Base-by-base conservation (phyloP, 1,140 invertebrate genomes). In the Zaprionus davidi region DNA sequence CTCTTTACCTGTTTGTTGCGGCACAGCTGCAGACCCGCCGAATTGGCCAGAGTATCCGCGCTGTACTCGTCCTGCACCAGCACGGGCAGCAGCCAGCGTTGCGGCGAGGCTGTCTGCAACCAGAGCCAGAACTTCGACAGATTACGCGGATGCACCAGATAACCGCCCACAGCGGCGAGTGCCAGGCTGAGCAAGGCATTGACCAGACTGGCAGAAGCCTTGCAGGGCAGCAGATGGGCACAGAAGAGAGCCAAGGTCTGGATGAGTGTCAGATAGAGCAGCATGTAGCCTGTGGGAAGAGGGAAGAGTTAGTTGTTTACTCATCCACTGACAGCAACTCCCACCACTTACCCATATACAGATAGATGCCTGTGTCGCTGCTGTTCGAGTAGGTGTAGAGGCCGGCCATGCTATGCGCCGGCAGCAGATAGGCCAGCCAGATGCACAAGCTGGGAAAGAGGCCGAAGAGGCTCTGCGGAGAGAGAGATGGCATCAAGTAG, bases 361-460 rank as follows among this genome's bases (percentile, higher is more conserved):
- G 93, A 81, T 96, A 96, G 82, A 97, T 96, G 67, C 95, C 95
- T 58, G 95, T 95, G 58, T 94, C 94, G 70, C 95, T 95, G 68
- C 93, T 94, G 28, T 94, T 93, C 17, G 94, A 93, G 81, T 96
- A 95, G 71, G 95, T 95, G 63, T 95, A 95, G 0, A 98, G 93
- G 0, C 97, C 97, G 11, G 96, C 96, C 97, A 98, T 98, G 20
- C 97, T 97, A 90, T 97, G 98, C 13, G 97, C 97, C 17, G 98
- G 98, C 28, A 98, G 95, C 22, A 97, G 88, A 90, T 97, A 98
- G 1, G 96, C 96, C 60, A 97, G 78, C 94, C 97, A 97, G 5
- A 97, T 95, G 59, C 94, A 95, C 72, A 93, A 93, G 49, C 91
- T 93, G 5, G 92, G 92, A n/a, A 93, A 92, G 1, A 92, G 77